Conservation (phyloP, 2,888 invertebrate genomes). For the Metallyticus violacea region DNA sequence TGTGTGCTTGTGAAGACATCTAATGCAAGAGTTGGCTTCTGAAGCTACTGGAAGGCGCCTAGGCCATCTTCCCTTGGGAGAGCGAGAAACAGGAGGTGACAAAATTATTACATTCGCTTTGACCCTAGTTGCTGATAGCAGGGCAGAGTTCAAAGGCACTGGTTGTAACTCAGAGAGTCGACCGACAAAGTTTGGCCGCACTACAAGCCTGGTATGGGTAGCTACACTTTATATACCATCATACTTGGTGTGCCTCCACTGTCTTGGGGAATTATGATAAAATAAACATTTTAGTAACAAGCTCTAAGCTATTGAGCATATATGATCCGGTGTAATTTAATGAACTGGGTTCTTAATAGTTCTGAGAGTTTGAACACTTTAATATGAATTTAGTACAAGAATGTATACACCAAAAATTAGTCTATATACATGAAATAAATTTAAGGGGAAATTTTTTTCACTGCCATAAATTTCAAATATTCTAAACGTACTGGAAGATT, state of each 20-base stretch:
- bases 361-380: no score
- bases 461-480: no score
- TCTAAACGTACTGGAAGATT: no score
- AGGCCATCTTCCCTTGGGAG: not conserved
- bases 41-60: not conserved
- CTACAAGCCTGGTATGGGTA: not conserved
- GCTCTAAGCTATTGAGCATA: no score
- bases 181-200: not conserved
- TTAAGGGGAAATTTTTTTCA: no score
- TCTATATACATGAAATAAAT: no score
- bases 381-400: no score
- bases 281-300: not conserved
- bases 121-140: constrained; percentile 6
- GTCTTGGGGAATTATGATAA: not conserved
- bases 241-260: not conserved
- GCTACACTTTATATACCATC: not conserved
- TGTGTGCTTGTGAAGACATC: not conserved
- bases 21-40: not conserved
- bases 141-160: not conserved
- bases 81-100: not conserved
- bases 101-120: not conserved
- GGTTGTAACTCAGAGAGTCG: not conserved
- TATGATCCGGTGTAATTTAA: no score
- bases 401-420: no score
- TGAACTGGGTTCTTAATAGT: no score